Percentiles rank a stretch among this genome's conserved stretches.
phyloP scores from a whole-genome alignment of 2,797 vertebrate genomes.

The Antennarius maculatus region DNA sequence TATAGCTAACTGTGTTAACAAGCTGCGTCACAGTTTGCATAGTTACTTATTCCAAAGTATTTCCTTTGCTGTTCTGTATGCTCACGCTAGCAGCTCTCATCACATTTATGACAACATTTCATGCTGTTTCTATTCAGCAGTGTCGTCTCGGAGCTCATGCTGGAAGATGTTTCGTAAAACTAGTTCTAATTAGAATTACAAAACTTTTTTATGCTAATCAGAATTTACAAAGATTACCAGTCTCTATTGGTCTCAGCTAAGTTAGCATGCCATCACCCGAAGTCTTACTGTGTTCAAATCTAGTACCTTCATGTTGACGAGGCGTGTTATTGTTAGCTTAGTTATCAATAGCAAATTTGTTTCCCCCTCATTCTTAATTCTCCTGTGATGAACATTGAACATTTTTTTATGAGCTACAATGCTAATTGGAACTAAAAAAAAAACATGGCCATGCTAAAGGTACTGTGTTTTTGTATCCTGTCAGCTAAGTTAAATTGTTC shows the following conservation, averaged over 20 bases:
- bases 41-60: not conserved
- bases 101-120: not conserved
- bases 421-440: conserved; percentile 4
- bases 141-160: not conserved
- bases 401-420: conserved; percentile 11
- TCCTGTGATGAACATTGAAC: not conserved
- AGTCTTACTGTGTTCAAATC: conserved; percentile 29
- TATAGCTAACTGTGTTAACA: conserved; percentile 8
- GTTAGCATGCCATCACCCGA: conserved; percentile 25
- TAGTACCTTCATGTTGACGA: conserved; percentile 4
- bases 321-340: not conserved
- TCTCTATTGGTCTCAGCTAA: not conserved
- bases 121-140: not conserved
- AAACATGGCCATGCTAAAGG: not conserved
- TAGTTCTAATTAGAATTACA: not conserved
- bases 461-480: not conserved
- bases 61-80: not conserved
- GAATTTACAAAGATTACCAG: not conserved
- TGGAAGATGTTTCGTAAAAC: not conserved
- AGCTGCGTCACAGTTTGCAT: not conserved
- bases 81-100: not conserved
- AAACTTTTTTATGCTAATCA: not conserved
- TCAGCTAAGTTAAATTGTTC: not conserved
- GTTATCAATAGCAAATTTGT: not conserved
- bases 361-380: not conserved